Percentiles rank a stretch among this genome's conserved stretches.
phyloP scores from a whole-genome alignment of 2,888 invertebrate genomes.

The Myathropa florea region DNA sequence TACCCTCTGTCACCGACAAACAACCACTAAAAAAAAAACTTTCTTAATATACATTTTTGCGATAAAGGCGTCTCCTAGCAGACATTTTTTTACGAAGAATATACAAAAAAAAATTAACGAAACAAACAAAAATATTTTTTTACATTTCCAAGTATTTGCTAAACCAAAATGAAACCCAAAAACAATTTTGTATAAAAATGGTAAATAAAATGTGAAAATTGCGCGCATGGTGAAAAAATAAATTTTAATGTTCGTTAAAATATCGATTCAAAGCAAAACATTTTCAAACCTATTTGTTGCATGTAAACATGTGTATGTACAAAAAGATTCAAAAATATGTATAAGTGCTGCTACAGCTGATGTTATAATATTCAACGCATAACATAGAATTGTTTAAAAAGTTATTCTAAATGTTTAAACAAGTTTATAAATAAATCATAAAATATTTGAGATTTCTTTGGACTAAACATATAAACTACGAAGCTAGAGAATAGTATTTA shows the following conservation, averaged over 20 bases:
- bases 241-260: slow-evolving; percentile 10
- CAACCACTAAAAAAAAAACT: background rate
- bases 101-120: background rate
- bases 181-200: background rate
- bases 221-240: background rate
- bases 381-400: background rate
- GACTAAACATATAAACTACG: background rate
- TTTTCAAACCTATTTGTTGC: background rate
- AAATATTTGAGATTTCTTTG: background rate
- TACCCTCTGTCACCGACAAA: background rate
- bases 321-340: background rate
- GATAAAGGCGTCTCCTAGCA: background rate
- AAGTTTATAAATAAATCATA: background rate
- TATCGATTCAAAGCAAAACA: background rate
- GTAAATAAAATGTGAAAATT: background rate
- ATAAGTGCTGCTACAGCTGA: background rate
- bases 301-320: background rate
- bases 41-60: background rate
- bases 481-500: background rate
- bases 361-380: background rate
- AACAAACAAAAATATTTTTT: slow-evolving; percentile 55
- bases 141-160: slow-evolving; percentile 59
- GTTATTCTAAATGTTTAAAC: slow-evolving; percentile 23
- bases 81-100: slow-evolving; percentile 21
- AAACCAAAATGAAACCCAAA: background rate